Base-by-base conservation (phyloP, 1,140 invertebrate genomes). In the Drosophila burlai region DNA sequence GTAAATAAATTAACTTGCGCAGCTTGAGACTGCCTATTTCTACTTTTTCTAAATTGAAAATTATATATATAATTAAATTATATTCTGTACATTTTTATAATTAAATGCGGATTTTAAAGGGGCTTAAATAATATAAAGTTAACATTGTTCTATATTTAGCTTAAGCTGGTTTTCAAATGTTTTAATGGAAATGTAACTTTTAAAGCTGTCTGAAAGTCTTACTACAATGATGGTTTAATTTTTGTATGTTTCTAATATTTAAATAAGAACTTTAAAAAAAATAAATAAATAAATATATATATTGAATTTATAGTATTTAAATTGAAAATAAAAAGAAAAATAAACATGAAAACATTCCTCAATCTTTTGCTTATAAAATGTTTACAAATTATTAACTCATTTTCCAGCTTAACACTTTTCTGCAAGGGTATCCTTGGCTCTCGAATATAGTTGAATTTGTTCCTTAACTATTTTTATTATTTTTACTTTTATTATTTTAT, bases 351-450 rank as follows among this genome's bases (percentile, higher is more conserved):
- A 26, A 26, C 26, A 26, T 5, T 26, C 4, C 26, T 26, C 9
- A 34, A 34, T 34, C 36, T 16, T 16, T 40, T 2, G 5, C 15
- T 8, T 7, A 0, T 16, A 16, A 40, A 40, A 21, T 46, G 21
- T 0, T 4, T 21, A 13, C 3, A 10, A 18, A 29, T 0, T 26
- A 26, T 8, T 34, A 31, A 1, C 11, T 11, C 0, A 31, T 6
- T n/a, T 50, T 26, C 4, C 4, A 26, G 10, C 26, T 15, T 1
- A 29, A 13, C 7, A 24, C 8, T 31, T 21, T 58, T 36, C 69
- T 60, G 45, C 69, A 73, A 73, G 67, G 54, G 66, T 60, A 73
- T 73, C 34, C 29, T 26, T 4, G 34, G 16, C 18, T 1, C 8
- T 21, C 21, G 24, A n/a, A 71, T 46, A 26, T 18, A 26, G 2